Base-by-base conservation (phyloP, 2,888 invertebrate species). In the Aricia artaxerxes region DNA sequence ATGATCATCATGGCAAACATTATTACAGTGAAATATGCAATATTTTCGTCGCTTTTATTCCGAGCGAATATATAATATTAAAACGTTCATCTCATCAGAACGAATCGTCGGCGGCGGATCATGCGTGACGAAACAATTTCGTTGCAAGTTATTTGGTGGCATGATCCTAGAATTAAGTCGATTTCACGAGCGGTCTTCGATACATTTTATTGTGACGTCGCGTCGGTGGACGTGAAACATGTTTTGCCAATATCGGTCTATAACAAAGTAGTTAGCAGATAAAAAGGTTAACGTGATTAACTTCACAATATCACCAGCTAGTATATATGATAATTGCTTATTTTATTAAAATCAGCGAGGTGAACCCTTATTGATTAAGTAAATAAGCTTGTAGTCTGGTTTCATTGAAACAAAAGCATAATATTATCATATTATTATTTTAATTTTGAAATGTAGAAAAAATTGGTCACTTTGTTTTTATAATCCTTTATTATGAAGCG, bases 201-300 rank as follows among this genome's bases (percentile, higher is more conserved):
- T 76, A 75, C 76, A 76, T 76, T 44, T 76, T 76, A 76, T 6
- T 16, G 16, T 76, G 49, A 49, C 49, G 49, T 73, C 13, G 5
- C 53, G 75, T 76, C 35, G 13, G 53, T 76, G 35, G 57, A 76
- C 53, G 57, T 76, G 16, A 57, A 76, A 38, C 76, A 76, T 76
- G 76, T 76, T 76, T 76, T 76, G 76, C 53, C 57, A 35, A 76
- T 76, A 76, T 57, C 35, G 76, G 57, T 57, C 35, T 76, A 75
- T 76, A 53, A 57, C 57, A 53, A 76, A 76, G 76, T 57, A 76
- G 57, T 53, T 35, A 76, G 31, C 53, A 76, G 76, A 76, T 76
- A 76, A 76, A 76, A 76, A 76, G 76, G 76, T 76, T 76, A 76
- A 76, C 5, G 57, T 57, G 76, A 76, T 76, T 76, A 76, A 76